A percentile compares a stretch with the other conserved stretches of the same genome.
These are phyloP conservation scores for Loriculus beryllinus DNA, from an alignment of 2,797 vertebrate species.

Conservation along the genomic window DNA sequence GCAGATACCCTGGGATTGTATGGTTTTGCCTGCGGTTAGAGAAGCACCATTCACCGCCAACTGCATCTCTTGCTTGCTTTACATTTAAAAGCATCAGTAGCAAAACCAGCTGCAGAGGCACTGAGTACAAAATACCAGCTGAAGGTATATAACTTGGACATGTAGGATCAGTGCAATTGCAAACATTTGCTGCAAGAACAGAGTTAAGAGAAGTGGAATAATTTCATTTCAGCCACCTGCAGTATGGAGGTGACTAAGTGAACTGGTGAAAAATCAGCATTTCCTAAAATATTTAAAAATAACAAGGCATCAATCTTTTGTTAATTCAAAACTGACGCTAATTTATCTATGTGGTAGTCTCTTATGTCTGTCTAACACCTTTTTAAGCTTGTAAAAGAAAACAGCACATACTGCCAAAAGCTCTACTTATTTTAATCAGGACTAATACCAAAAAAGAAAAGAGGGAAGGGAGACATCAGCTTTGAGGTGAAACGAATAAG, in stretches of 20 bases:
- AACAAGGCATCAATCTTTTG: not conserved
- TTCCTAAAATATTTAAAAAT: not conserved
- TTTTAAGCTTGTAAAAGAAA: slow-evolving; percentile 11
- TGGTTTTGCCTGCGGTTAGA: not conserved
- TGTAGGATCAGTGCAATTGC: not conserved
- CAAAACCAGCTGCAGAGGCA: not conserved
- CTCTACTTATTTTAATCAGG: slow-evolving; percentile 9
- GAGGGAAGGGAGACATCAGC: rapidly evolving
- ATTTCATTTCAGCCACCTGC: not conserved
- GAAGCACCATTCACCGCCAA: rapidly evolving
- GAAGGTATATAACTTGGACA: not conserved
- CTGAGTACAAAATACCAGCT: not conserved
- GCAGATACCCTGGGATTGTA: not conserved
- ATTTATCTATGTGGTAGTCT: not conserved
- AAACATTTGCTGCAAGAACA: not conserved
- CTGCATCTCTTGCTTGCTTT: not conserved
- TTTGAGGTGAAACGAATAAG: not conserved
- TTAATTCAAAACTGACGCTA: not conserved
- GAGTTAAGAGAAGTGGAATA: not conserved
- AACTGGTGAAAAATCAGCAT: not conserved
- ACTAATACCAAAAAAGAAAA: not conserved
- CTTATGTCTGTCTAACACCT: slow-evolving; percentile 8
- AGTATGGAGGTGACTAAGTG: not conserved
- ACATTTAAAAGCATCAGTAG: not conserved
- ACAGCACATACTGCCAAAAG: not conserved